phyloP scores from a whole-genome alignment of 2,888 invertebrate species.

The Helobdella robusta region DNA sequence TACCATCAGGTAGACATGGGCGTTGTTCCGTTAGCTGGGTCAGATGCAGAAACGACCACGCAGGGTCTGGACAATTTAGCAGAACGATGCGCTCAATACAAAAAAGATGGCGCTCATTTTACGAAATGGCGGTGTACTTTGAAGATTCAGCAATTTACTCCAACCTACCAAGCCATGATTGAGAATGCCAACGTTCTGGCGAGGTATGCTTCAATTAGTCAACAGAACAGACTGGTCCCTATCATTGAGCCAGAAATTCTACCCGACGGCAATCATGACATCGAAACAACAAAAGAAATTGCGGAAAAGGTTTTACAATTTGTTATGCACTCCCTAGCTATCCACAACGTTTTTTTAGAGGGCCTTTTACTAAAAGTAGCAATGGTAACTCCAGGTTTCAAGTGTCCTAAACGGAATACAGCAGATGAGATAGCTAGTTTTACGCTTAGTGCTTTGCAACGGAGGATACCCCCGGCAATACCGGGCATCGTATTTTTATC shows the following conservation, averaged over 20 bases:
- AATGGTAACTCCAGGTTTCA: constrained; percentile 91
- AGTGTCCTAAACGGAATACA: constrained; percentile 60
- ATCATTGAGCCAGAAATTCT: constrained; percentile 98
- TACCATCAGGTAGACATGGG: constrained; percentile 68
- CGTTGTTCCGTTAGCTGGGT: constrained; percentile 84
- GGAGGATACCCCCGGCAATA: constrained; percentile 91
- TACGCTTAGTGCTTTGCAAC: constrained; percentile 80
- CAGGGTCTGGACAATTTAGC: constrained; percentile 57
- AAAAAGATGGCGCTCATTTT: constrained; percentile 49
- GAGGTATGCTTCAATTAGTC: constrained; percentile 41
- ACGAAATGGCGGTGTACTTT: constrained; percentile 52
- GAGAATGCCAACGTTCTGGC: constrained; percentile 51
- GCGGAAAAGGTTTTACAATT: constrained; percentile 89
- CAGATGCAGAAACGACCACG: constrained; percentile 89
- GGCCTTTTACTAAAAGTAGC: constrained; percentile 96
- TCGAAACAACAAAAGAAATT: constrained; percentile 83
- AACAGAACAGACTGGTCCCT: constrained; percentile 81
- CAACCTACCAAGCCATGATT: constrained; percentile 46
- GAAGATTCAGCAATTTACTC: constrained; percentile 47
- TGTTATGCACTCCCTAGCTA: constrained; percentile 87
- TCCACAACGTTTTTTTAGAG: constrained; percentile 94
- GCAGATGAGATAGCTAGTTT: constrained; percentile 70
- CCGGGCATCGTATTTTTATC: constrained; percentile 93
- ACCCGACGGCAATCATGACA: constrained; percentile 92
- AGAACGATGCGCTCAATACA: constrained; percentile 47